Evolutionary conservation across 1,140 invertebrate species (phyloP).

Genomic region (Drosophila neocordata): DNA sequence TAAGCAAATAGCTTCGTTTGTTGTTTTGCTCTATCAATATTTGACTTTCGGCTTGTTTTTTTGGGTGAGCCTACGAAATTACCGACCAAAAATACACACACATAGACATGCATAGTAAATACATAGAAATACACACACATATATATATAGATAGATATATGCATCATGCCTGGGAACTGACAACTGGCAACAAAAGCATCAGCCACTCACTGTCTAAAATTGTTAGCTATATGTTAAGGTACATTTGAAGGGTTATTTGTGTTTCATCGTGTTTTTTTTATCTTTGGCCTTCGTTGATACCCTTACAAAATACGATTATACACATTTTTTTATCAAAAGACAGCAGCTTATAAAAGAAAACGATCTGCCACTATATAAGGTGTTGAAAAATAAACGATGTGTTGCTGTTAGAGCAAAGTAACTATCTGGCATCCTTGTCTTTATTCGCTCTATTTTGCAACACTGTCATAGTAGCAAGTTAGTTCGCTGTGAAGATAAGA

Average conservation of each 20-base stretch:
- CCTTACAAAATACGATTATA: neutral
- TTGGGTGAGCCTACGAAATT: constrained; percentile 71
- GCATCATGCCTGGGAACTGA: constrained; percentile 40
- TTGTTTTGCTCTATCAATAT: constrained; percentile 79
- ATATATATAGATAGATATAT: neutral
- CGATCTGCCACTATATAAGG: too few relatives aligned
- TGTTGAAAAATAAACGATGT: too few relatives aligned
- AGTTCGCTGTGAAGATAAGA: too few relatives aligned
- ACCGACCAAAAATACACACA: constrained; percentile 41
- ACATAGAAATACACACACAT: neutral
- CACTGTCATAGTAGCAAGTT: too few relatives aligned
- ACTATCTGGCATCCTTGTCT: too few relatives aligned
- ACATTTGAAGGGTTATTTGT: neutral
- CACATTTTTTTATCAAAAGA: too few relatives aligned
- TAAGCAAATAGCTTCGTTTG: constrained; percentile 80
- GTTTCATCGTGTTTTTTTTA: constrained; percentile 30
- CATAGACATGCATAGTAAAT: constrained; percentile 18
- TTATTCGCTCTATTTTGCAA: too few relatives aligned
- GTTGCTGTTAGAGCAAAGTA: too few relatives aligned
- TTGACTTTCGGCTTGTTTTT: constrained; percentile 75
- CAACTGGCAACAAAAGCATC: constrained; percentile 35
- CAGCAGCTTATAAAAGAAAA: too few relatives aligned
- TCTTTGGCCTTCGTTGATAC: constrained; percentile 27
- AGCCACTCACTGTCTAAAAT: constrained; percentile 14
- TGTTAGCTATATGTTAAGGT: neutral